Conservation (phyloP, 2,113 vertebrate genomes). For the Tenrec ecaudatus region DNA sequence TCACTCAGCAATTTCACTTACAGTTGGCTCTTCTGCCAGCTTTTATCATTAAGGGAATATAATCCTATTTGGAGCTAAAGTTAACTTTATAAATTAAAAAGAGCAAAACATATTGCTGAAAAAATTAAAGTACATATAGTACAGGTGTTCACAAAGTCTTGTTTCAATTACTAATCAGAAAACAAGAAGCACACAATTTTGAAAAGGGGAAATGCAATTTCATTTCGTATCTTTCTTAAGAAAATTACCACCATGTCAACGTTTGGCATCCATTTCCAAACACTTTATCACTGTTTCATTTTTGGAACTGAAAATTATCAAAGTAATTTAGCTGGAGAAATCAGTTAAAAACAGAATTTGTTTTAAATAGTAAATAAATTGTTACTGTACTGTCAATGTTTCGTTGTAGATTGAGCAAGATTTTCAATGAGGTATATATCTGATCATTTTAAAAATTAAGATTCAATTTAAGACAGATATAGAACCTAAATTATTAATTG, state of each 20-base stretch:
- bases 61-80: background rate
- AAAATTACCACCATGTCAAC: background rate
- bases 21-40: constrained; percentile 13
- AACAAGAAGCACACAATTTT: constrained; percentile 41
- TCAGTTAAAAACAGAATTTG: constrained; percentile 9
- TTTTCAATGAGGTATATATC: background rate
- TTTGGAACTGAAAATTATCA: constrained; percentile 26
- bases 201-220: constrained; percentile 24
- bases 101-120: background rate
- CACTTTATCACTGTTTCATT: background rate
- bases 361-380: constrained; percentile 8
- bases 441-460: constrained; percentile 36
- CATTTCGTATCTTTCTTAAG: background rate
- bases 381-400: constrained; percentile 6
- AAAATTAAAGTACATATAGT: background rate
- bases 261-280: background rate
- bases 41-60: no score
- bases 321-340: constrained; percentile 28
- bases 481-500: constrained; percentile 19
- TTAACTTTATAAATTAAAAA: constrained; percentile 31
- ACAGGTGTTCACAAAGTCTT: constrained; percentile 6
- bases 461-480: constrained; percentile 25
- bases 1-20: background rate
- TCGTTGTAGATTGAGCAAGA: constrained; percentile 15
- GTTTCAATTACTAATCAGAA: constrained; percentile 26